Base-by-base conservation (phyloP, 2,113 vertebrate species). In the Prietella phreatophila region DNA sequence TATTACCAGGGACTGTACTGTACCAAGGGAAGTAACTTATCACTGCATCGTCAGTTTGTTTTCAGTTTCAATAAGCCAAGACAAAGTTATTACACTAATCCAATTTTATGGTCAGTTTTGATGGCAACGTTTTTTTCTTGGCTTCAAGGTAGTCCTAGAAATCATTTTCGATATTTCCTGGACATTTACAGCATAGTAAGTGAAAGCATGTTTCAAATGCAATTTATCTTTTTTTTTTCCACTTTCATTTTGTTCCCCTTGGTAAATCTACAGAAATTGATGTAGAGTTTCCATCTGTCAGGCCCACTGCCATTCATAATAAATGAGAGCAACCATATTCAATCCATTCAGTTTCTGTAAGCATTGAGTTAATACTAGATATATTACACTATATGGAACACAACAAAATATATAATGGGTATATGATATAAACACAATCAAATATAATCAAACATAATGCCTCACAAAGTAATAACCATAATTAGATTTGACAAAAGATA, bases 61-160 rank as follows among this genome's bases (percentile, higher is more conserved):
- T 90, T 90, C 58, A 85, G 63, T 86, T 89, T 86, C 89, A 92
- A 89, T 90, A 89, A 89, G 88, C 75, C 67, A 39, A 88, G 87
- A 87, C 88, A 89, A 82, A 83, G 75, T 82, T 86, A 90, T 88
- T 91, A 89, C 47, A 56, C 63, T 87, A 90, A 89, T 85, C 83
- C 76, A 86, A 91, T 82, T 88, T 85, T 86, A 89, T 85, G 42
- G 83, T 63, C 78, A 63, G 36, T 82, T 90, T 87, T 89, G 84
- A 89, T 89, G 55, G 58, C 80, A 65, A 85, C 71, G 65, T 89
- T 89, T 83, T 85, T 50, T 69, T 90, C 86, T 89, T 67, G 83
- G 86, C 47, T 85, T 89, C 85, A 87, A 61, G 61, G 22, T 63
- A 90, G 78, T 63, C 39, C 58, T 50, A 84, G 85, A 20, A 69